Evolutionary conservation across 2,113 vertebrate genomes (phyloP).

Genomic region (Delphinapterus leucas): DNA sequence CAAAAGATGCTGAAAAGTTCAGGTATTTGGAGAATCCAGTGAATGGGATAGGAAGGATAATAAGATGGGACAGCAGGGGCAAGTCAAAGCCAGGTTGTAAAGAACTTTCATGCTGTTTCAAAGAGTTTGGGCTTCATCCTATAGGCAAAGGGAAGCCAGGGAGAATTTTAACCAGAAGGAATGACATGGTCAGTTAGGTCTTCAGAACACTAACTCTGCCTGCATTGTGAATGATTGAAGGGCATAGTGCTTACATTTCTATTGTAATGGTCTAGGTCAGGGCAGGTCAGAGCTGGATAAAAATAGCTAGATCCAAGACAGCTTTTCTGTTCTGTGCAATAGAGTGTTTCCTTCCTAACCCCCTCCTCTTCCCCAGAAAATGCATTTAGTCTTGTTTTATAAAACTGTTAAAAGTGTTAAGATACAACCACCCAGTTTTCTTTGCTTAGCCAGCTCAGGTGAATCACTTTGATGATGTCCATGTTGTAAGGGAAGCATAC

Average conservation of each 20-base stretch:
- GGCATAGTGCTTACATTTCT: not conserved
- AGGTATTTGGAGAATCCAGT: not conserved
- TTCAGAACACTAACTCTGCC: not conserved
- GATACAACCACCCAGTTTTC: not conserved
- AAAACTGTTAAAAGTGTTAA: slow-evolving; percentile 38
- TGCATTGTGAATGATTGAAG: slow-evolving; percentile 35
- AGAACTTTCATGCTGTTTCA: not conserved
- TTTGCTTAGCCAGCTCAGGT: slow-evolving; percentile 24
- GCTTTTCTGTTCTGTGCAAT: not conserved
- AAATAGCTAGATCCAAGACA: not conserved
- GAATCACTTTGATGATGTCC: slow-evolving; percentile 51
- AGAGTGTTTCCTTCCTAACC: not conserved
- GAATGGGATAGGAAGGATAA: not conserved
- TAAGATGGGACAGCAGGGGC: not conserved
- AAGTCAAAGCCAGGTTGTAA: not conserved
- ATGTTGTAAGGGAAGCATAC: slow-evolving; percentile 33
- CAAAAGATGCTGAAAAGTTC: not conserved
- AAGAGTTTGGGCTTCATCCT: not conserved
- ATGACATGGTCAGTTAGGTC: not conserved
- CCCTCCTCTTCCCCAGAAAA: not conserved
- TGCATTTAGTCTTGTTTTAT: slow-evolving; percentile 40
- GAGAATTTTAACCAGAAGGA: not conserved
- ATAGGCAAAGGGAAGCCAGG: not conserved
- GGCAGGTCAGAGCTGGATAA: not conserved
- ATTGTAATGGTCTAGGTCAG: not conserved